Evolutionary conservation across 2,113 vertebrate genomes (phyloP).

Genomic region (Penelope pileata): DNA sequence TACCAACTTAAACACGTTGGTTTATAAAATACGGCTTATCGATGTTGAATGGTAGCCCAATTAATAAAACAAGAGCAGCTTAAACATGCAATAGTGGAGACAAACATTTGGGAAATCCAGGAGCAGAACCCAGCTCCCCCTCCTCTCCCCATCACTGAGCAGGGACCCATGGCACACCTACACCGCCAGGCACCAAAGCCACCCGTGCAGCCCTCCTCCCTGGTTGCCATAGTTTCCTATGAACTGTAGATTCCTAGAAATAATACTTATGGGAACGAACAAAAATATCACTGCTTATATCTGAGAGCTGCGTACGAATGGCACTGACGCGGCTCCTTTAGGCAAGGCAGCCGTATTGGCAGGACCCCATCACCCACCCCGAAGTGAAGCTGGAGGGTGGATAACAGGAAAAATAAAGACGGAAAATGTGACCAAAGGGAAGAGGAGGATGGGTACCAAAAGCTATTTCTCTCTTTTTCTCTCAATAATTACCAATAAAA

Average conservation of each 20-base stretch:
- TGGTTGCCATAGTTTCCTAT: conserved; percentile 63
- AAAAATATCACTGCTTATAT: conserved; percentile 39
- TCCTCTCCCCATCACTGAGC: neutral
- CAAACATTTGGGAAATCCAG: neutral
- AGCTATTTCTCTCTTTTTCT: neutral
- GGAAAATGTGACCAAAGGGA: neutral
- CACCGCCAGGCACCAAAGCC: neutral
- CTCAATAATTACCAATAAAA: neutral
- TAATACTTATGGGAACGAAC: conserved; percentile 33
- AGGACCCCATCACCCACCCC: neutral
- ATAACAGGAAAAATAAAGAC: neutral
- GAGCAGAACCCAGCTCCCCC: neutral
- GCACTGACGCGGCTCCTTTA: too few relatives aligned
- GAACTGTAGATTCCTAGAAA: conserved; percentile 42
- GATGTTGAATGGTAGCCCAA: neutral
- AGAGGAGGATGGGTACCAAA: neutral
- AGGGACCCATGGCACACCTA: neutral
- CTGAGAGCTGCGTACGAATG: neutral
- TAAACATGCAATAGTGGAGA: neutral
- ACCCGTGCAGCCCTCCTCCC: neutral
- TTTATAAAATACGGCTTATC: neutral
- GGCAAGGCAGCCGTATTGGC: neutral
- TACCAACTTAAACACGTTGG: neutral
- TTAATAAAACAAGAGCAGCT: neutral
- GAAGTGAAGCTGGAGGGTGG: neutral